Evolutionary conservation across 2,797 vertebrate genomes (phyloP).

Genomic region (Lindbergichthys nudifrons): DNA sequence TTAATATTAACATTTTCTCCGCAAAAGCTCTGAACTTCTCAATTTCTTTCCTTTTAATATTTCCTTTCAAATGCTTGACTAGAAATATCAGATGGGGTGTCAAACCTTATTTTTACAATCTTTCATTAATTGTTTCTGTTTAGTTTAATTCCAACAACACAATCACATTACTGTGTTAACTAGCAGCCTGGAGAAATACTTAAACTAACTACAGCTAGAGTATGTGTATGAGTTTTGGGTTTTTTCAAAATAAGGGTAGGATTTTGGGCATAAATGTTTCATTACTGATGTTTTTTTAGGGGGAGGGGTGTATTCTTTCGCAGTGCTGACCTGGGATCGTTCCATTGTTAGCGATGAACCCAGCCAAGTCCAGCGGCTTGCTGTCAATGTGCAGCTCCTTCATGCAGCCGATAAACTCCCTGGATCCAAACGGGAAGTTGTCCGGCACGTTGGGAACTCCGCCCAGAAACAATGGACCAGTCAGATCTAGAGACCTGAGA

Average conservation of each 20-base stretch:
- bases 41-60: neutral
- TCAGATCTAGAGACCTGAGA: conserved; percentile 85
- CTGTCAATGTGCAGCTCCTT: conserved; percentile 95
- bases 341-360: conserved; percentile 96
- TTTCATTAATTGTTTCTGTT: neutral
- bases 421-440: conserved; percentile 93
- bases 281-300: neutral
- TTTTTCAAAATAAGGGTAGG: neutral
- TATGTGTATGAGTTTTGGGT: too few species aligned
- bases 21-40: neutral
- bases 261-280: neutral
- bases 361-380: conserved; percentile 92
- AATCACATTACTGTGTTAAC: neutral
- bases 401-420: conserved; percentile 97
- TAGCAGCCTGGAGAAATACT: neutral
- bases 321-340: conserved; percentile 89
- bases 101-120: neutral
- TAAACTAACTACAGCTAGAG: too few species aligned
- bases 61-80: too few species aligned
- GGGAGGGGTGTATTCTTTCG: neutral
- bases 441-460: conserved; percentile 97
- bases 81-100: neutral
- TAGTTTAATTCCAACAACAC: neutral
- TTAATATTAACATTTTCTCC: neutral
- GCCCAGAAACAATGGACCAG: conserved; percentile 90